A percentile compares a stretch with the other conserved stretches of the same genome.
phyloP scores from a whole-genome alignment of 1,140 invertebrate genomes.

The Drosophila sturtevanti region DNA sequence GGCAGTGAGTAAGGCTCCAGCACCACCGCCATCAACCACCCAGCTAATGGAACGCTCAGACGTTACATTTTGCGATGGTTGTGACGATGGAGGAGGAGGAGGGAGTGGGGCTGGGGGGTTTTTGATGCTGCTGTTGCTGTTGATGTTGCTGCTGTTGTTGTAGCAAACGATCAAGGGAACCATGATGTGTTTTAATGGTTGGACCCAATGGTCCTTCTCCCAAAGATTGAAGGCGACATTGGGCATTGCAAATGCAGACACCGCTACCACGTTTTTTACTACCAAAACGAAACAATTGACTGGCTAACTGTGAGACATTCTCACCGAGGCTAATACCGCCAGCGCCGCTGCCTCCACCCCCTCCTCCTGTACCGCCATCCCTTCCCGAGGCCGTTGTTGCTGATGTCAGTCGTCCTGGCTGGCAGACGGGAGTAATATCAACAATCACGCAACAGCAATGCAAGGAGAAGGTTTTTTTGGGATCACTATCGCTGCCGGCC shows the following conservation, averaged over 20 bases:
- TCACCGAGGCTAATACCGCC: slow-evolving; percentile 73
- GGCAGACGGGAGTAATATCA: slow-evolving; percentile 82
- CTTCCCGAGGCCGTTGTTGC: slow-evolving; percentile 83
- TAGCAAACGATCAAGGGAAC: slow-evolving; percentile 74
- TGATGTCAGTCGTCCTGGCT: slow-evolving; percentile 79
- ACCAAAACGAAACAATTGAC: slow-evolving; percentile 79
- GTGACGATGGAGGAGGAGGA: neutral
- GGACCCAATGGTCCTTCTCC: slow-evolving; percentile 60
- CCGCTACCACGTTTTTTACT: slow-evolving; percentile 70
- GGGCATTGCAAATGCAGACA: slow-evolving; percentile 82
- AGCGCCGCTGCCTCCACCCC: slow-evolving; percentile 82
- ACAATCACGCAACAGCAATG: slow-evolving; percentile 83
- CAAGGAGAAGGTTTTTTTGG: slow-evolving; percentile 82
- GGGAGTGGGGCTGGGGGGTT: slow-evolving; percentile 9
- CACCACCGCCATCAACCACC: slow-evolving; percentile 70
- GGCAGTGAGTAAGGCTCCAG: slow-evolving; percentile 55
- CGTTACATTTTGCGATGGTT: slow-evolving; percentile 22
- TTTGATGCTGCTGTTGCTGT: slow-evolving; percentile 26
- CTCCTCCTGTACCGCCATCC: slow-evolving; percentile 79
- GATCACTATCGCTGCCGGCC: slow-evolving; percentile 56
- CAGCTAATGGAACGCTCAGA: slow-evolving; percentile 75
- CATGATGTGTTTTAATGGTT: slow-evolving; percentile 77
- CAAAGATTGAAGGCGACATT: slow-evolving; percentile 73
- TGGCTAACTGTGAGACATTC: slow-evolving; percentile 78
- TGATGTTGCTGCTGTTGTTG: slow-evolving; percentile 58